Evolutionary conservation across 2,888 invertebrate species (phyloP), one percentile per base, ranked within the genome.

Genomic region (Drosophila ochracea): DNA sequence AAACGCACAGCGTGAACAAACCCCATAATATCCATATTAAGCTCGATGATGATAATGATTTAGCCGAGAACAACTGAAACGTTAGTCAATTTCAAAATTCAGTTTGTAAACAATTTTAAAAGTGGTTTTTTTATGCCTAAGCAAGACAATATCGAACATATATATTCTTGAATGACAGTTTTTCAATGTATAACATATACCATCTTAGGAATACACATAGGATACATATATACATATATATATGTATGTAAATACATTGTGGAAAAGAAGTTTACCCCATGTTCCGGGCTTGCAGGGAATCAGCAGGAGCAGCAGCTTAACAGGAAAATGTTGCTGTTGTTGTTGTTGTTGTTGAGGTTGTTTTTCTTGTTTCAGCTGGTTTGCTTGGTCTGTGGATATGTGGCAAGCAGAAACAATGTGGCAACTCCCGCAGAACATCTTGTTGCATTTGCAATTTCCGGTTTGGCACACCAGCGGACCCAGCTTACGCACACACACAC

Each of bases 361-460:
- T 37, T 61, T 55, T 57, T 69, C 37, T 63, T 79, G 63, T 55
- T 65, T 64, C 62, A 65, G 63, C 59, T 76, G 76, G 58, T 49
- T 19, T 63, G 39, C 58, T 39, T 21, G 52, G 35, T 68, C 39
- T 72, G 63, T 68, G 73, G 53, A 58, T 69, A 61, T 68, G 72
- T 78, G 73, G 82, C 76, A 73, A 65, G 30, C 57, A 66, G 70
- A 76, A 71, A 89, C 78, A 84, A 80, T 85, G 71, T 76, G 73
- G 68, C 80, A 76, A 72, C 76, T 85, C 79, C 73, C 75, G 76
- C 84, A 79, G 73, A 84, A 89, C 87, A 89, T 89, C 84, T 91
- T 89, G 91, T 89, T 91, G 91, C 85, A 89, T 84, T 91, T 90
- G 80, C 73, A 84, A 89, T 91, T 86, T 86, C 90, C 85, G 91